Percentiles rank a stretch among this genome's conserved stretches.
phyloP scores from a whole-genome alignment of 2,113 vertebrate genomes.

The Craseonycteris thonglongyai region DNA sequence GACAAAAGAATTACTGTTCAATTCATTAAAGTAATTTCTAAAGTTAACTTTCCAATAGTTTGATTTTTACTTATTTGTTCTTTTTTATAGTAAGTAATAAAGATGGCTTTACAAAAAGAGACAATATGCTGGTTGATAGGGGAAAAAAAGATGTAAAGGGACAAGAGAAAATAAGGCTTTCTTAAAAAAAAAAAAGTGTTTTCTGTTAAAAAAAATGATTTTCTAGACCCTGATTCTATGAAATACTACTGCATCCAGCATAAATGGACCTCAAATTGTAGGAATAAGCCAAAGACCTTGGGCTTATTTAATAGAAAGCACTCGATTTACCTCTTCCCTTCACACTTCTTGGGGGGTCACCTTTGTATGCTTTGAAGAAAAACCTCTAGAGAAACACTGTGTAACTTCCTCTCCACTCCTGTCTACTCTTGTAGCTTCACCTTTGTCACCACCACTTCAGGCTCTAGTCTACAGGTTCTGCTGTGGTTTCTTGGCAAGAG shows the following conservation, averaged over 20 bases:
- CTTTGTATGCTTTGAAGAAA: neutral
- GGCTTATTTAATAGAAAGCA: neutral
- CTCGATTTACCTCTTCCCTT: neutral
- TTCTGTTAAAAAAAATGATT: neutral
- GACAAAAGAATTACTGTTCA: neutral
- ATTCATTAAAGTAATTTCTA: neutral
- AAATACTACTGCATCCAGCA: neutral
- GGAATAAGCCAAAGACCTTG: neutral
- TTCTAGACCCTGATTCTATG: neutral
- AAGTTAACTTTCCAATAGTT: neutral
- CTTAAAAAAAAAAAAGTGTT: neutral
- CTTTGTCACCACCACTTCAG: neutral
- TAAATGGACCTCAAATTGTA: neutral
- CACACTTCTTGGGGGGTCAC: neutral
- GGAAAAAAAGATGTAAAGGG: neutral
- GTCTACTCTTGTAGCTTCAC: neutral
- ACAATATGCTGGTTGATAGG: neutral
- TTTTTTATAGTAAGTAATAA: neutral
- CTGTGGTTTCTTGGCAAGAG: neutral
- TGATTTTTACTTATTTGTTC: neutral
- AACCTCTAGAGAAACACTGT: neutral
- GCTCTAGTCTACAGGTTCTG: neutral
- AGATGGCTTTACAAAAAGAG: neutral
- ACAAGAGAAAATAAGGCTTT: neutral
- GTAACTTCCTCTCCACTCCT: neutral